Evolutionary conservation across 2,888 invertebrate genomes (phyloP).

Genomic region (Platynereis dumerilii): DNA sequence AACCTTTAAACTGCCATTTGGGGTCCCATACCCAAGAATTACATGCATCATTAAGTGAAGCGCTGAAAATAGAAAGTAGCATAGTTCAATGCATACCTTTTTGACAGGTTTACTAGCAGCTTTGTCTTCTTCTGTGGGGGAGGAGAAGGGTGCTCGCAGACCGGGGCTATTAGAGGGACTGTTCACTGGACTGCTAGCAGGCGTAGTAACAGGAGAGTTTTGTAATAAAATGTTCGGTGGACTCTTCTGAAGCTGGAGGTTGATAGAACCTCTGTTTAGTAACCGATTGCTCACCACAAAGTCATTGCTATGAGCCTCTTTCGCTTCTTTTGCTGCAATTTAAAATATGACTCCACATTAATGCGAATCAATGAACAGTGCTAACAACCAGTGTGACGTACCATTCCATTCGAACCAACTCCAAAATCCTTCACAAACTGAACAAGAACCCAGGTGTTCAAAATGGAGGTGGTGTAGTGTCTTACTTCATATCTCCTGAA

Average conservation of each 20-base stretch:
- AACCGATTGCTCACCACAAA: conserved; percentile 5
- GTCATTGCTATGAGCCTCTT: conserved; percentile 12
- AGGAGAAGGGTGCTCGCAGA: conserved; percentile 5
- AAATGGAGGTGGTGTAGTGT: too few species aligned
- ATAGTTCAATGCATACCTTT: too few species aligned
- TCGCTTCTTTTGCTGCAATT: neutral
- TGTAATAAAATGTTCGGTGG: conserved; percentile 12
- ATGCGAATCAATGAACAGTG: too few species aligned
- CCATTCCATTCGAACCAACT: too few species aligned
- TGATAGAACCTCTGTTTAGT: conserved; percentile 18
- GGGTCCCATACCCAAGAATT: too few species aligned
- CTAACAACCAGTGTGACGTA: too few species aligned
- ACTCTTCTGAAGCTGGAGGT: conserved; percentile 24
- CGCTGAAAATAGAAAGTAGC: too few species aligned
- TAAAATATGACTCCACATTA: neutral
- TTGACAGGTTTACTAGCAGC: neutral
- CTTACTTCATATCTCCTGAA: too few species aligned
- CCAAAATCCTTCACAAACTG: too few species aligned
- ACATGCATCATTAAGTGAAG: too few species aligned
- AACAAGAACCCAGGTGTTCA: too few species aligned
- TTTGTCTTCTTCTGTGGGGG: neutral
- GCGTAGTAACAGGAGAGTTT: conserved; percentile 12
- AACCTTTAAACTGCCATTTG: too few species aligned
- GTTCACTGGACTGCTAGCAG: conserved; percentile 20
- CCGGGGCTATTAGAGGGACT: conserved; percentile 14